A percentile compares a stretch with the other conserved stretches of the same genome.
phyloP scores from a whole-genome alignment of 2,888 invertebrate genomes.

The Sympetrum striolatum region DNA sequence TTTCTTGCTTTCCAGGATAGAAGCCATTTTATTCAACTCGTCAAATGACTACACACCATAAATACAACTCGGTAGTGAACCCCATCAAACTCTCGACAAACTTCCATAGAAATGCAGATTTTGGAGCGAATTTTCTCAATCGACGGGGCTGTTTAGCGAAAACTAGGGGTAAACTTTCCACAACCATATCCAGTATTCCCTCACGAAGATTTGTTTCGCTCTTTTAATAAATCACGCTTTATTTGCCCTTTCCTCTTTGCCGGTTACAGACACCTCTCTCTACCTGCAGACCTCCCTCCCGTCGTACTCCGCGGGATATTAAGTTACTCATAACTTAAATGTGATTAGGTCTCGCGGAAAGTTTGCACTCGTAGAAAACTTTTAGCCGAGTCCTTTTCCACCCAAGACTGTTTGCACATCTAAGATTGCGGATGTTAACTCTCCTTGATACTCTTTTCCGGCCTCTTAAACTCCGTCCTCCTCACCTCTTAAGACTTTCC shows the following conservation, averaged over 20 bases:
- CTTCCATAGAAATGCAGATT: too few relatives aligned
- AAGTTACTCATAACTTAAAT: constrained; percentile 23
- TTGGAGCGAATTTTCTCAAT: too few relatives aligned
- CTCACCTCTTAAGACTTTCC: neutral
- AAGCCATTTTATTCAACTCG: too few relatives aligned
- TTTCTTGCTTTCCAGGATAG: too few relatives aligned
- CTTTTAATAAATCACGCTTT: constrained; percentile 6
- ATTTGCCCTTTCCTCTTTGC: neutral
- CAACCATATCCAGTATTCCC: too few relatives aligned
- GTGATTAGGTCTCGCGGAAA: neutral
- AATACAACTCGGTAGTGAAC: too few relatives aligned
- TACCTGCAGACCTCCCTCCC: neutral
- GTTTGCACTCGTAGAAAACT: constrained; percentile 7
- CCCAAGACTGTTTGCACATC: neutral
- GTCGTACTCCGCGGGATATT: neutral
- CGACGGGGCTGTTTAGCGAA: too few relatives aligned
- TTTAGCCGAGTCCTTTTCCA: neutral
- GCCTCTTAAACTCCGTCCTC: neutral
- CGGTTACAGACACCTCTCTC: neutral
- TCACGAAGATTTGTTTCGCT: too few relatives aligned
- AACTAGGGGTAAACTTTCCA: too few relatives aligned
- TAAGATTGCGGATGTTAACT: neutral
- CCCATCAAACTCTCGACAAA: too few relatives aligned
- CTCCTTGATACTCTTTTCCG: neutral
- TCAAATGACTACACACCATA: too few relatives aligned